Evolutionary conservation across 2,113 vertebrate genomes (phyloP).

Genomic region (Labeo rohita): DNA sequence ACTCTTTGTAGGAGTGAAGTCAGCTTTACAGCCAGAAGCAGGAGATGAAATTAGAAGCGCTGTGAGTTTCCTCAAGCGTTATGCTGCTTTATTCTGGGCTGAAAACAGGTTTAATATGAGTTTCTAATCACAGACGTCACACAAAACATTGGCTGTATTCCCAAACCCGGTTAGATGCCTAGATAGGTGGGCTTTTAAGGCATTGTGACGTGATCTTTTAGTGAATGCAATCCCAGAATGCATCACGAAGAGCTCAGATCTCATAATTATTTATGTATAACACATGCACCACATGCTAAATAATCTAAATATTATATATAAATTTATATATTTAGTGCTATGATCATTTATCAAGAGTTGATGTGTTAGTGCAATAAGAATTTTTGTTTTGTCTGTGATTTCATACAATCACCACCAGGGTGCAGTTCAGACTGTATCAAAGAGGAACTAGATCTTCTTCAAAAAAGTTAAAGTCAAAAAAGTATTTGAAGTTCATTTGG

Average conservation of each 20-base stretch:
- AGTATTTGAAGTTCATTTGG: too few relatives aligned
- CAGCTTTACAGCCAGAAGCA: conserved; percentile 4
- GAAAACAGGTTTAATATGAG: background rate
- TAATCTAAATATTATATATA: background rate
- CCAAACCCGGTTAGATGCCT: background rate
- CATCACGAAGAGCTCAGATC: background rate
- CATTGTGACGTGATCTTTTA: background rate
- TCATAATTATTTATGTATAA: background rate
- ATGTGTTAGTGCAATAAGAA: background rate
- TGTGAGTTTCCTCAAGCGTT: background rate
- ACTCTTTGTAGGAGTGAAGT: conserved; percentile 29
- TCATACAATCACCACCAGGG: background rate
- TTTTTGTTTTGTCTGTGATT: background rate
- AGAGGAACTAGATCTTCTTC: background rate
- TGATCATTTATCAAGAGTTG: background rate
- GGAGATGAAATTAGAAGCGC: conserved; percentile 25
- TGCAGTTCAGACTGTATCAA: background rate
- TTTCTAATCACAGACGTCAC: background rate
- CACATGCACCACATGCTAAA: background rate
- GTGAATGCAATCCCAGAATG: background rate
- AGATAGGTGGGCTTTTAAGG: background rate
- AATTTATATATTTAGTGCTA: background rate
- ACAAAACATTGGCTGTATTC: background rate
- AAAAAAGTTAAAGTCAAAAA: too few relatives aligned
- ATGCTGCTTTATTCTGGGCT: background rate